phyloP scores from a whole-genome alignment of 2,888 invertebrate species.

The Tyria jacobaeae region DNA sequence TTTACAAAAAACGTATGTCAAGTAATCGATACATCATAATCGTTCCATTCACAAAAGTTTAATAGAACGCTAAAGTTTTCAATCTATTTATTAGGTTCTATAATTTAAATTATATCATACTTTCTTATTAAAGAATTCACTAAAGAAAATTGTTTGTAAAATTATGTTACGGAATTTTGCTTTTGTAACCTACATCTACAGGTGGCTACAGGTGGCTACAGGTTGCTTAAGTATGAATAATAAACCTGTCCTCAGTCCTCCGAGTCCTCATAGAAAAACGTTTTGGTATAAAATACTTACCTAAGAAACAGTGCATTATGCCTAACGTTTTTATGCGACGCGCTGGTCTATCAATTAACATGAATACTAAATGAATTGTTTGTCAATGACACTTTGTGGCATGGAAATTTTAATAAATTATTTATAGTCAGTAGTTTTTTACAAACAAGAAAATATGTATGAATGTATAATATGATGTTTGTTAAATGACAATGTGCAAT shows the following conservation, averaged over 20 bases:
- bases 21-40: background rate
- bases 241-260: no score
- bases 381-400: background rate
- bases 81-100: no score
- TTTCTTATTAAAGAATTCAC: background rate
- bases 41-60: background rate
- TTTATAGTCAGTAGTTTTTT: background rate
- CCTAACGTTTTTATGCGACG: background rate
- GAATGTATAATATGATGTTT: background rate
- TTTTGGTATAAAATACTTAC: background rate
- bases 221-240: no score
- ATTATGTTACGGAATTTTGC: no score
- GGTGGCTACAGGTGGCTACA: no score
- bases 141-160: no score
- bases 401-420: background rate
- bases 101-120: no score
- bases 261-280: no score
- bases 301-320: background rate
- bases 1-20: background rate
- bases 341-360: background rate
- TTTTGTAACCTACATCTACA: no score
- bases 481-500: background rate
- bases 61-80: no score
- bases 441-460: background rate
- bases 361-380: background rate